Percentiles rank a stretch among this genome's conserved stretches.
phyloP scores from a whole-genome alignment of 2,113 vertebrate species.

The Dendrocopos noguchii region DNA sequence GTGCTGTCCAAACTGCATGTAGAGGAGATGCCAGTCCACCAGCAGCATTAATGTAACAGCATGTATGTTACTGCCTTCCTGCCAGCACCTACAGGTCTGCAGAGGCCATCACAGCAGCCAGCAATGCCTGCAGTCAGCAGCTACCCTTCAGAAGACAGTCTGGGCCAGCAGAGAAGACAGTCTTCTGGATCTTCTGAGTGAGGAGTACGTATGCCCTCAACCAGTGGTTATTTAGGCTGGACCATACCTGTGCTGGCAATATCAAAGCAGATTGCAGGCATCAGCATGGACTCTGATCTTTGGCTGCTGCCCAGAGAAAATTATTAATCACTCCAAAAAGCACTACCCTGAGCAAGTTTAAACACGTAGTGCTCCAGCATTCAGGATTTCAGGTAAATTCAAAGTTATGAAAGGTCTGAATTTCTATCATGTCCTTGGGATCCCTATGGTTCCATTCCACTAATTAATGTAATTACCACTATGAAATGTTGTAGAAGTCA shows the following conservation, averaged over 20 bases:
- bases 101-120: background rate
- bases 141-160: background rate
- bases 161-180: background rate
- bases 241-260: background rate
- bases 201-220: background rate
- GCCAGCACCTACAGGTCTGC: background rate
- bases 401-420: background rate
- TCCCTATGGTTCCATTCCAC: rapidly evolving
- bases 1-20: rapidly evolving
- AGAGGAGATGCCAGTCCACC: background rate
- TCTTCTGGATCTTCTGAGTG: background rate
- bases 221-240: background rate
- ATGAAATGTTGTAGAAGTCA: background rate
- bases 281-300: slow-evolving; percentile 42
- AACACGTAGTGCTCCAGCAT: background rate
- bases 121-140: background rate
- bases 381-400: background rate
- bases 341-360: background rate
- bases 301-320: slow-evolving; percentile 17
- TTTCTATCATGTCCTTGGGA: background rate
- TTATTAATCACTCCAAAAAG: background rate
- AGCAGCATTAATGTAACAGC: background rate
- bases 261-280: background rate
- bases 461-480: background rate
- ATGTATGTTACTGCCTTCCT: background rate